These are phyloP conservation scores for Hymenopus coronatus DNA, from an alignment of 2,888 invertebrate genomes.

Conservation along the genomic window DNA sequence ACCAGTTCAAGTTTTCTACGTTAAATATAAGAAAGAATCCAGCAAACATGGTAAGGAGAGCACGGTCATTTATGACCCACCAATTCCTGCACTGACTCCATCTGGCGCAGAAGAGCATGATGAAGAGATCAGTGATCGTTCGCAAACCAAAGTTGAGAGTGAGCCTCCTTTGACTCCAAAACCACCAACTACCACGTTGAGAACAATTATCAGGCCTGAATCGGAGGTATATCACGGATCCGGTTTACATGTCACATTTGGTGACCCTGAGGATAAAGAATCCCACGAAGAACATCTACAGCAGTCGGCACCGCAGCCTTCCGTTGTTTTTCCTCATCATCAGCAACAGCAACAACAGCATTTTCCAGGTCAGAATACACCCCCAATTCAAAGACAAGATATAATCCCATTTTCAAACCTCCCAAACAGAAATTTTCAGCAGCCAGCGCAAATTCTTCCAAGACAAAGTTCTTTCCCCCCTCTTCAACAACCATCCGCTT, in stretches of 20 bases:
- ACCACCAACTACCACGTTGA: constrained; percentile 71
- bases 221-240: constrained; percentile 75
- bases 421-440: constrained; percentile 40
- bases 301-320: constrained; percentile 62
- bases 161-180: constrained; percentile 46
- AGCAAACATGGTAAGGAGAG: constrained; percentile 49
- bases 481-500: constrained; percentile 44
- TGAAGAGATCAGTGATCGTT: constrained; percentile 47
- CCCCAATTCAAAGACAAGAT: constrained; percentile 39
- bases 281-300: constrained; percentile 27
- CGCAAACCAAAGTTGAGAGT: constrained; percentile 33
- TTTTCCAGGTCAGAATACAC: constrained; percentile 31
- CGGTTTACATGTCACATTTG: constrained; percentile 80
- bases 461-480: constrained; percentile 45
- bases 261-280: constrained; percentile 51
- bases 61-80: constrained; percentile 72
- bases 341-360: background rate
- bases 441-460: constrained; percentile 51
- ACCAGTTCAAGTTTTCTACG: constrained; percentile 75
- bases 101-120: constrained; percentile 62
- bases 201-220: constrained; percentile 83
- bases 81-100: constrained; percentile 75
- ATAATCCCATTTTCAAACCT: constrained; percentile 11
- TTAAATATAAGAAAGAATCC: constrained; percentile 84
- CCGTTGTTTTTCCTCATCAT: constrained; percentile 52